phyloP scores from a whole-genome alignment of 1,140 invertebrate genomes.

The Drosophila varians region DNA sequence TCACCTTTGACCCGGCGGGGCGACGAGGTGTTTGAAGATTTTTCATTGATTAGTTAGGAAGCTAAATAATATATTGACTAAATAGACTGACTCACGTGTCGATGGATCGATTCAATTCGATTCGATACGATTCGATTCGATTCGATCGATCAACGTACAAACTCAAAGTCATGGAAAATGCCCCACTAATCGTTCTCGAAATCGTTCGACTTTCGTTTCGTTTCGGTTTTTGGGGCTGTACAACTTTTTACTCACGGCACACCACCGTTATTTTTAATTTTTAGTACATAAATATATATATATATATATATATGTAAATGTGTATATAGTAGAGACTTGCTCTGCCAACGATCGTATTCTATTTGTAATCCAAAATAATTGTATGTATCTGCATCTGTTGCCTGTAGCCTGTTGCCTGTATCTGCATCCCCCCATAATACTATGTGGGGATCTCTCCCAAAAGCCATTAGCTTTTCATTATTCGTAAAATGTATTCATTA shows the following conservation, averaged over 20 bases:
- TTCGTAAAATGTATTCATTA: neutral
- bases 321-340: conserved; percentile 1
- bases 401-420: conserved; percentile 25
- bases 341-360: conserved; percentile 76
- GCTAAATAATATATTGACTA: neutral
- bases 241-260: conserved; percentile 44
- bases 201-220: conserved; percentile 33
- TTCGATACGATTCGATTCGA: too few relatives aligned
- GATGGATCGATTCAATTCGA: neutral
- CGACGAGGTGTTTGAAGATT: conserved; percentile 5
- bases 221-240: conserved; percentile 18
- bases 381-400: conserved; percentile 48
- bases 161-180: conserved; percentile 4
- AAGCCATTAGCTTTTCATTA: conserved; percentile 20
- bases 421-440: conserved; percentile 48
- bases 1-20: conserved; percentile 34
- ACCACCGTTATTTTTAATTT: conserved; percentile 74
- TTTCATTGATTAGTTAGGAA: conserved; percentile 46
- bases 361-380: conserved; percentile 80
- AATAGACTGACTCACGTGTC: conserved; percentile 19
- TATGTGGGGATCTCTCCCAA: conserved; percentile 59
- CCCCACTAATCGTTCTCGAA: conserved; percentile 12
- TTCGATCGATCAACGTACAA: conserved; percentile 8
- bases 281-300: conserved; percentile 44
- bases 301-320: conserved; percentile 21